These are phyloP conservation scores for Sporophila hypoxantha DNA, from an alignment of 2,113 vertebrate species.

Conservation along the genomic window DNA sequence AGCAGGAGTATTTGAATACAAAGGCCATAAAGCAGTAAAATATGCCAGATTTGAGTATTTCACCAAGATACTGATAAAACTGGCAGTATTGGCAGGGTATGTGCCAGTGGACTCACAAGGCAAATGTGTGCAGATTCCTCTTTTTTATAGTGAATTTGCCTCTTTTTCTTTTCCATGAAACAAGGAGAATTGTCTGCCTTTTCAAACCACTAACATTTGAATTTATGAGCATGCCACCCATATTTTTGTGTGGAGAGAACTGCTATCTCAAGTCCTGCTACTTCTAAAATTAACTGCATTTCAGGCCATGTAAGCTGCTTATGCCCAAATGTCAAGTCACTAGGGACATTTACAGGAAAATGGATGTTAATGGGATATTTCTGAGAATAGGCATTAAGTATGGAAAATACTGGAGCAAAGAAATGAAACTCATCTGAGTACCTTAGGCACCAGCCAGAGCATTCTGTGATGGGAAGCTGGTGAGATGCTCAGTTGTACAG, in stretches of 20 bases:
- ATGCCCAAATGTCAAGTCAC: slow-evolving; percentile 43
- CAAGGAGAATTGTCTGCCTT: not conserved
- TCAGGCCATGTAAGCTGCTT: not conserved
- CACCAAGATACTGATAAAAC: not conserved
- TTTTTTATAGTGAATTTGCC: slow-evolving; percentile 37
- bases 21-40: not conserved
- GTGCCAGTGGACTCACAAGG: not conserved
- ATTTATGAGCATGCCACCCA: slow-evolving; percentile 47
- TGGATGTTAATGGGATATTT: slow-evolving; percentile 29
- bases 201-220: slow-evolving; percentile 33
- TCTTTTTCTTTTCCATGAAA: slow-evolving; percentile 13
- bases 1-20: not conserved
- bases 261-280: not conserved
- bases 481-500: not conserved
- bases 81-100: not conserved
- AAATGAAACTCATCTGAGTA: not conserved
- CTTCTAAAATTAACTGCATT: slow-evolving; percentile 40
- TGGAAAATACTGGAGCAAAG: not conserved
- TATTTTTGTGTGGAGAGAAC: slow-evolving; percentile 12
- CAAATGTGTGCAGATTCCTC: not conserved
- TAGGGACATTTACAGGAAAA: slow-evolving; percentile 2
- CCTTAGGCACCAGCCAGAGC: not conserved
- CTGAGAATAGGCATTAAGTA: slow-evolving; percentile 1
- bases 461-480: not conserved
- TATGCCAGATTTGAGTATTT: not conserved